phyloP scores from a whole-genome alignment of 2,113 vertebrate genomes.

The Verasper variegatus region DNA sequence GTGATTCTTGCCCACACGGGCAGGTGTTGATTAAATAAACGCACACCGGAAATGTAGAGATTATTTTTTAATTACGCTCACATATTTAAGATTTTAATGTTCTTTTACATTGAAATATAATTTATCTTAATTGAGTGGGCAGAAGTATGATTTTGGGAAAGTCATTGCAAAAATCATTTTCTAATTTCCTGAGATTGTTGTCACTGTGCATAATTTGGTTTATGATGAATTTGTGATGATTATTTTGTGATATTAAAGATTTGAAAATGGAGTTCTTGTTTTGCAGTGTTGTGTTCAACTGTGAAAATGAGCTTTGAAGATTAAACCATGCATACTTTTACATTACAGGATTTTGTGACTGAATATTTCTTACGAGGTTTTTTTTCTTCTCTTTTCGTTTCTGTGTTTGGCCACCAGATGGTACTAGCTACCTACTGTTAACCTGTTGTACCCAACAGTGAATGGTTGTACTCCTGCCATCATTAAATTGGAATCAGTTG shows the following conservation, averaged over 20 bases:
- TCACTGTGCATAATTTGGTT: slow-evolving; percentile 49
- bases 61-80: slow-evolving; percentile 39
- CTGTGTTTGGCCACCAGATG: slow-evolving; percentile 39
- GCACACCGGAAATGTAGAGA: slow-evolving; percentile 14
- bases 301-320: background rate
- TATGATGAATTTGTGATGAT: slow-evolving; percentile 45
- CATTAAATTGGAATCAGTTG: background rate
- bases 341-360: no score
- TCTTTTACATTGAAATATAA: slow-evolving; percentile 40
- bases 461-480: background rate
- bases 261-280: slow-evolving; percentile 37
- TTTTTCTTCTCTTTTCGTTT: background rate
- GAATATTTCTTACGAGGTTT: no score
- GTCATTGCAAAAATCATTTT: slow-evolving; percentile 35
- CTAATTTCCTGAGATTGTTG: slow-evolving; percentile 45
- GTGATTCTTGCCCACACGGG: slow-evolving; percentile 22
- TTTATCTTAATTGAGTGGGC: slow-evolving; percentile 37
- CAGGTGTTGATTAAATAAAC: slow-evolving; percentile 42
- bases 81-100: slow-evolving; percentile 69
- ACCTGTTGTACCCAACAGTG: background rate
- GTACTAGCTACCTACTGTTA: background rate
- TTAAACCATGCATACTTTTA: no score
- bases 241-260: slow-evolving; percentile 77
- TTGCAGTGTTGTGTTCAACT: background rate
- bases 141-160: slow-evolving; percentile 39